Conservation (phyloP, 2,113 vertebrate species). For the Bambusicola thoracicus region DNA sequence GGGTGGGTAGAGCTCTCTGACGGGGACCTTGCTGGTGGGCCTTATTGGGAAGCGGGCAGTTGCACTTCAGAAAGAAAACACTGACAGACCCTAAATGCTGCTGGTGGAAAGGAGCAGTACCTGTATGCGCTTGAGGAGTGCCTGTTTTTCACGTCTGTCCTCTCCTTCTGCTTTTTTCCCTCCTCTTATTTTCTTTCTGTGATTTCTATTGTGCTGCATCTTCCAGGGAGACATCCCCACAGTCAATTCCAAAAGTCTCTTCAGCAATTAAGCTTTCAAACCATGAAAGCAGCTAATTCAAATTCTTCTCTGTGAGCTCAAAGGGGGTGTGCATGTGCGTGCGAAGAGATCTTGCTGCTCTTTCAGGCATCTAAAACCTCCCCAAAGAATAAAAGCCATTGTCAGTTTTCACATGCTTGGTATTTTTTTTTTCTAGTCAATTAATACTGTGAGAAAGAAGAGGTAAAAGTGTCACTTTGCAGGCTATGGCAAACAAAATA, state of each 20-base stretch:
- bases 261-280: conserved; percentile 6
- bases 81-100: neutral
- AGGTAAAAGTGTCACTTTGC: neutral
- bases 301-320: neutral
- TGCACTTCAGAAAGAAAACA: neutral
- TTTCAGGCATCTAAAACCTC: neutral
- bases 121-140: neutral
- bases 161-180: neutral
- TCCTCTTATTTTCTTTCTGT: neutral
- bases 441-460: neutral
- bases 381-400: neutral
- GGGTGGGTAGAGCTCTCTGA: neutral
- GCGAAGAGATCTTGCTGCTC: neutral
- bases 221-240: neutral
- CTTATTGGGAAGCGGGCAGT: neutral
- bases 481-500: neutral
- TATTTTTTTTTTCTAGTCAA: neutral
- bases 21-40: neutral
- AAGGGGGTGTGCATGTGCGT: neutral
- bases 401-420: neutral
- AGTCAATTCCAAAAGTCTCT: neutral
- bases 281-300: neutral
- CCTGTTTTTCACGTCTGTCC: neutral
- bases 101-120: neutral
- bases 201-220: neutral